Conservation (phyloP, 2,797 vertebrate species). For the Pangasius krempfi region DNA sequence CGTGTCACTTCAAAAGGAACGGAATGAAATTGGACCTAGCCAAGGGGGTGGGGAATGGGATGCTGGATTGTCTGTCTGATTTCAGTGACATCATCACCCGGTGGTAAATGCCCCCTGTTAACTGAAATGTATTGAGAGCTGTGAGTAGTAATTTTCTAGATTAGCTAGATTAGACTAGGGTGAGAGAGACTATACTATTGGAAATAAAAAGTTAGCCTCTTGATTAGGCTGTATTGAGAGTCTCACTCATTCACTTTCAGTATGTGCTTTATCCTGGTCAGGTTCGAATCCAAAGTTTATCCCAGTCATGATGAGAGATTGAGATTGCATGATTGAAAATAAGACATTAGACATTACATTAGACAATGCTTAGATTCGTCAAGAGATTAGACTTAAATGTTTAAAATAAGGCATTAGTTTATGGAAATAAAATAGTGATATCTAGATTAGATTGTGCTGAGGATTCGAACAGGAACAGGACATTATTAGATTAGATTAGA, state of each 20-base stretch:
- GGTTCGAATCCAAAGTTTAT: background rate
- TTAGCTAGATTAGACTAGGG: background rate
- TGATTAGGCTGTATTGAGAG: background rate
- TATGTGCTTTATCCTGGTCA: background rate
- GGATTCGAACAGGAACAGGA: background rate
- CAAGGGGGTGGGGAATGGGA: constrained; percentile 52
- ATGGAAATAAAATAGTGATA: too few species aligned
- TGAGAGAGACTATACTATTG: background rate
- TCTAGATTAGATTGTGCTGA: background rate
- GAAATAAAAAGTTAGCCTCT: background rate
- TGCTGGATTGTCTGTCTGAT: constrained; percentile 52
- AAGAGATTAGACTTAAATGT: background rate
- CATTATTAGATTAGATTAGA: background rate
- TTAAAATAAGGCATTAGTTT: background rate
- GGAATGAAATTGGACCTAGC: constrained; percentile 69
- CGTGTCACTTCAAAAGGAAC: constrained; percentile 69
- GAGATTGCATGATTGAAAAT: background rate
- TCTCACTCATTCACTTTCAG: background rate
- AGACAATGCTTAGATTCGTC: background rate
- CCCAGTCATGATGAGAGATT: background rate
- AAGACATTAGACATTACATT: background rate
- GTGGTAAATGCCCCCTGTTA: background rate
- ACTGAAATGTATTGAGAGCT: background rate
- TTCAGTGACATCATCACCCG: constrained; percentile 24
- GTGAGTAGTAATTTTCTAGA: background rate